phyloP scores from a whole-genome alignment of 2,888 invertebrate species.

The Patella depressa region DNA sequence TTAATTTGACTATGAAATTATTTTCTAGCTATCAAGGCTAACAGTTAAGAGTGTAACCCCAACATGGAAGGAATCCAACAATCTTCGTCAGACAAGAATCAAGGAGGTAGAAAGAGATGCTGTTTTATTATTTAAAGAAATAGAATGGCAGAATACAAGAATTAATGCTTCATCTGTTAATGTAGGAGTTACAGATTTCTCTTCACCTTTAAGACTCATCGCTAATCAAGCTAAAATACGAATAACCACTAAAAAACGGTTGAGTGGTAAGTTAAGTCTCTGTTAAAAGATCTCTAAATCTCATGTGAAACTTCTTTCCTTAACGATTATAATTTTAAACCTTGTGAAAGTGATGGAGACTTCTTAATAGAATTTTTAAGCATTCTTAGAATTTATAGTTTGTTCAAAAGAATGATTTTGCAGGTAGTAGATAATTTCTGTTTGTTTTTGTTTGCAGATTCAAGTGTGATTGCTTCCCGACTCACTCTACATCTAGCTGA shows the following conservation, averaged over 20 bases:
- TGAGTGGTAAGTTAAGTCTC: conserved; percentile 78
- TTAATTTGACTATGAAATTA: too few species aligned
- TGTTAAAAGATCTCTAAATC: too few species aligned
- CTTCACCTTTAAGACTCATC: conserved; percentile 84
- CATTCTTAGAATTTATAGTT: too few species aligned
- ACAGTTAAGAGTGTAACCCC: conserved; percentile 94
- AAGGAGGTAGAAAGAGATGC: conserved; percentile 91
- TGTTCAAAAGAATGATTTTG: too few species aligned
- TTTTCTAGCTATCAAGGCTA: conserved; percentile 87
- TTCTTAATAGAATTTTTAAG: too few species aligned
- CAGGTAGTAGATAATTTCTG: too few species aligned
- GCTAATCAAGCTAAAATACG: conserved; percentile 95
- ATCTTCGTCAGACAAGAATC: conserved; percentile 90
- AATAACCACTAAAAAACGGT: conserved; percentile 93
- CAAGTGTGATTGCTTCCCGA: conserved; percentile 91
- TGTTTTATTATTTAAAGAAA: conserved; percentile 91
- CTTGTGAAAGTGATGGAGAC: neutral
- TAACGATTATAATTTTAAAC: too few species aligned
- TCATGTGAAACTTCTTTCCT: too few species aligned
- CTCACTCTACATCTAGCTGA: conserved; percentile 94
- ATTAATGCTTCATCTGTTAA: conserved; percentile 91
- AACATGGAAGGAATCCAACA: conserved; percentile 84
- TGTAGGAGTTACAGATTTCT: conserved; percentile 42
- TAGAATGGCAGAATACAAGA: conserved; percentile 96
- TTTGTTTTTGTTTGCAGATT: conserved; percentile 78